Base-by-base conservation (phyloP, 1,140 invertebrate species). In the Cotesia chilonis region DNA sequence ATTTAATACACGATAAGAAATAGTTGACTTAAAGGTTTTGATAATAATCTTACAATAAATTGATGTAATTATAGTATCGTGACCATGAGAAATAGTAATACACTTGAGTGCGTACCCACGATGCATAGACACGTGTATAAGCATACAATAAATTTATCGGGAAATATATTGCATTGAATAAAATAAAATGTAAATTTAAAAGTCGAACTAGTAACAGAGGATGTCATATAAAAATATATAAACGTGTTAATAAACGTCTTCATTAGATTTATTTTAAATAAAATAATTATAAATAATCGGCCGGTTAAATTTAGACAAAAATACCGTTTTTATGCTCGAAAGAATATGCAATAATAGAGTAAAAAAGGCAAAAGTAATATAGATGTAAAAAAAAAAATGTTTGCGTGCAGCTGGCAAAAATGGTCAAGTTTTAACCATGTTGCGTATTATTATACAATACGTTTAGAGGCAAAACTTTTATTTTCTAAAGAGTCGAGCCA, bases 401-500 rank as follows among this genome's bases (percentile, higher is more conserved):
- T 35, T 37, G 68, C 28, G 71, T 73, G 77, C 77, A 78, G 78
- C 78, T 79, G 78, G 76, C 78, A 74, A 74, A 75, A 70, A 72
- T 73, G 76, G 77, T 72, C 69, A 52, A 65, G 63, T 47, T 47
- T 57, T 14, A 37, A 12, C 36, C 63, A n/a, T 41, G 41, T n/a
- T 38, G 60, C 17, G 36, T 20, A 12, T 79, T 73, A 80, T 79
- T 77, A 76, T 75, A 75, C 75, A 74, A 61, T 61, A 61, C 20
- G 7, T 35, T 5, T 14, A n/a, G n/a, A 76, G 80, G 80, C 75
- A 72, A 47, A 71, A 74, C 72, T 75, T 76, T 79, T 82, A 81
- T 82, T 81, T 77, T 80, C 78, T 81, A 79, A 79, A 76, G 75
- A 67, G 38, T 76, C 72, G 74, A 71, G 76, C 79, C 80, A 82